Conservation (phyloP, 2,888 invertebrate genomes). For the Acanthosoma haemorrhoidale region DNA sequence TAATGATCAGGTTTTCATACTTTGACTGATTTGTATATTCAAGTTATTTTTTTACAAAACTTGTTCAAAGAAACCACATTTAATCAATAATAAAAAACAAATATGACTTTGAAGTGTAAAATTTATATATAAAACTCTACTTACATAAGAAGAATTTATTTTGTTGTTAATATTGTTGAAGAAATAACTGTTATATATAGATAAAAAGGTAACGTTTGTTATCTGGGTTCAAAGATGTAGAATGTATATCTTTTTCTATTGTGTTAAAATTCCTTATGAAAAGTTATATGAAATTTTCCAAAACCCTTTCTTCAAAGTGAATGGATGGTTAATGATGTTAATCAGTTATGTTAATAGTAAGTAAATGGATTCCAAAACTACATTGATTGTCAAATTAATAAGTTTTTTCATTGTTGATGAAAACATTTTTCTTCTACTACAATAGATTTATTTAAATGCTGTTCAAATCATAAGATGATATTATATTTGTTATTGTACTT, state of each 20-base stretch:
- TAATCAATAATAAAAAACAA: neutral
- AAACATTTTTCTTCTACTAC: too few relatives aligned
- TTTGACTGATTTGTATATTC: too few relatives aligned
- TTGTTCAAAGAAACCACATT: too few relatives aligned
- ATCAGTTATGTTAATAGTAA: neutral
- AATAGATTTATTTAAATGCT: too few relatives aligned
- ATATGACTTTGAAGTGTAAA: neutral
- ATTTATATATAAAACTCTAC: neutral
- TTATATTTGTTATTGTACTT: too few relatives aligned
- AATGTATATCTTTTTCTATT: neutral
- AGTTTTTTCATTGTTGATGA: neutral
- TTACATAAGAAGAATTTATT: neutral
- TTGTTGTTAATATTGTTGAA: neutral
- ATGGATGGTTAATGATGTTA: conserved; percentile 20
- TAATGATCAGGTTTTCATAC: too few relatives aligned
- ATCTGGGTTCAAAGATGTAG: neutral
- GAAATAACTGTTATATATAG: conserved; percentile 14
- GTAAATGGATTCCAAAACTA: conserved; percentile 10
- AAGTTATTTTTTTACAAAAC: too few relatives aligned
- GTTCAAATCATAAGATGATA: too few relatives aligned
- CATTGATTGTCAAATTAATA: neutral
- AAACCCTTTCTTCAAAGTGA: conserved; percentile 11
- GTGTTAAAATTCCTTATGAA: conserved; percentile 9
- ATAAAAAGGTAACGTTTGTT: neutral
- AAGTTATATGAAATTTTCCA: conserved; percentile 22